These are phyloP conservation scores for Volucella inanis DNA, from an alignment of 2,888 invertebrate genomes.

Conservation along the genomic window DNA sequence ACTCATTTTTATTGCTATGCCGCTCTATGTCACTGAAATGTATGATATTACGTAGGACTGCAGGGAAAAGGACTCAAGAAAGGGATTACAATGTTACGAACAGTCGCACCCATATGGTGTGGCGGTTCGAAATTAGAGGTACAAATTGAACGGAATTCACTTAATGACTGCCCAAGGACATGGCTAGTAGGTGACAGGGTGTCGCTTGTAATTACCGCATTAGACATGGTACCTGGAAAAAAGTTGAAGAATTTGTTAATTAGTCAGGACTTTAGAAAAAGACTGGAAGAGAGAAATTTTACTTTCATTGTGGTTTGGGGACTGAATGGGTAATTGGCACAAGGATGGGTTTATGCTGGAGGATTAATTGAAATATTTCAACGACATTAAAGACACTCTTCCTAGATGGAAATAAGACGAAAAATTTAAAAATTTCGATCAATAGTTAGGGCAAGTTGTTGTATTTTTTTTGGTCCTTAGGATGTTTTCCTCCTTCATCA, in stretches of 20 bases:
- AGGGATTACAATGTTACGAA: constrained; percentile 9
- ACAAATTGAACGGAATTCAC: constrained; percentile 53
- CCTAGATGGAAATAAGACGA: too few relatives aligned
- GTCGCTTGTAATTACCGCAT: constrained; percentile 66
- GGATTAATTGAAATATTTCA: constrained; percentile 6
- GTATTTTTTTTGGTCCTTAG: too few relatives aligned
- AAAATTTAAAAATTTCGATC: too few relatives aligned
- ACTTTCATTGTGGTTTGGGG: constrained; percentile 7
- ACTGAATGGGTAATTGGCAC: constrained; percentile 52
- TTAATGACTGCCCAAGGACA: constrained; percentile 56
- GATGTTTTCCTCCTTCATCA: too few relatives aligned
- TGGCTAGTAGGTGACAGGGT: constrained; percentile 50
- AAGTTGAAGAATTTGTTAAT: constrained; percentile 47
- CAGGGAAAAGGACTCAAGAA: constrained; percentile 22
- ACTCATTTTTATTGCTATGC: constrained; percentile 46
- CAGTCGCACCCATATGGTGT: constrained; percentile 53
- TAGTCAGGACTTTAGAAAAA: constrained; percentile 17
- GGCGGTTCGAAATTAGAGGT: constrained; percentile 29
- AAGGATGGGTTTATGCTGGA: constrained; percentile 1
- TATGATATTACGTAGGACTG: background rate
- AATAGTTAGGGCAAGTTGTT: too few relatives aligned
- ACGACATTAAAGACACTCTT: too few relatives aligned
- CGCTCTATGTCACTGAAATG: background rate
- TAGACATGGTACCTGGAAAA: constrained; percentile 51
- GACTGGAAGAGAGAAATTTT: background rate